Evolutionary conservation across 2,797 vertebrate species (phyloP).

Genomic region (Eospalax fontanierii): DNA sequence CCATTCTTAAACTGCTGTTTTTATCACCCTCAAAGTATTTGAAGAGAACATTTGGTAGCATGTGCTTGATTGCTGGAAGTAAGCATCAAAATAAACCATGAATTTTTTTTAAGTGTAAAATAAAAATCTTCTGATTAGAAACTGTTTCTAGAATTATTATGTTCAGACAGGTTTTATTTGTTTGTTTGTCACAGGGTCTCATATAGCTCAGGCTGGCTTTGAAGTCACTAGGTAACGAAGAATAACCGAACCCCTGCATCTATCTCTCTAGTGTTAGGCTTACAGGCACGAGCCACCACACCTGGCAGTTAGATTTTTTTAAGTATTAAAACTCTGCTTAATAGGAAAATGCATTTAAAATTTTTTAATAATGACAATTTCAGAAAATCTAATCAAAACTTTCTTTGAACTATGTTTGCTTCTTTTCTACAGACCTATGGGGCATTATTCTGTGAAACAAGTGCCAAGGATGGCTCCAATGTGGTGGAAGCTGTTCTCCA

Average conservation of each 20-base stretch:
- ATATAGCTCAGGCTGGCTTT: neutral
- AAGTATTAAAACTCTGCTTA: conserved; percentile 11
- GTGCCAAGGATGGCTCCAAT: conserved; percentile 96
- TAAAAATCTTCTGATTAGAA: neutral
- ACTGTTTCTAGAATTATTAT: neutral
- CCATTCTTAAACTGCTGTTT: neutral
- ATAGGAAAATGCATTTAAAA: neutral
- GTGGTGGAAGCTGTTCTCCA: conserved; percentile 97
- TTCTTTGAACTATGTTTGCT: conserved; percentile 30
- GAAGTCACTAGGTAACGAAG: neutral
- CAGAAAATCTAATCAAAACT: neutral
- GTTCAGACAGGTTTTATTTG: neutral
- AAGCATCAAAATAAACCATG: conserved; percentile 27
- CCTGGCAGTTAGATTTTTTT: neutral
- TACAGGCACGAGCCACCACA: neutral
- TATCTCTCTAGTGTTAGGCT: neutral
- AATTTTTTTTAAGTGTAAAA: conserved; percentile 42
- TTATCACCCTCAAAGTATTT: conserved; percentile 35
- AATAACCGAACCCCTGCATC: neutral
- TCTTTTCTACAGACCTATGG: conserved; percentile 88
- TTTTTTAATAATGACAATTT: conserved; percentile 11
- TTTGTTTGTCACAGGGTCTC: neutral
- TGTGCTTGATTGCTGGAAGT: neutral
- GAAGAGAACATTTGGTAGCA: neutral
- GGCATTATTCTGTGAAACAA: conserved; percentile 92